These are phyloP conservation scores for Sylvilagus floridanus DNA, from an alignment of 2,797 vertebrate genomes.

Conservation along the genomic window DNA sequence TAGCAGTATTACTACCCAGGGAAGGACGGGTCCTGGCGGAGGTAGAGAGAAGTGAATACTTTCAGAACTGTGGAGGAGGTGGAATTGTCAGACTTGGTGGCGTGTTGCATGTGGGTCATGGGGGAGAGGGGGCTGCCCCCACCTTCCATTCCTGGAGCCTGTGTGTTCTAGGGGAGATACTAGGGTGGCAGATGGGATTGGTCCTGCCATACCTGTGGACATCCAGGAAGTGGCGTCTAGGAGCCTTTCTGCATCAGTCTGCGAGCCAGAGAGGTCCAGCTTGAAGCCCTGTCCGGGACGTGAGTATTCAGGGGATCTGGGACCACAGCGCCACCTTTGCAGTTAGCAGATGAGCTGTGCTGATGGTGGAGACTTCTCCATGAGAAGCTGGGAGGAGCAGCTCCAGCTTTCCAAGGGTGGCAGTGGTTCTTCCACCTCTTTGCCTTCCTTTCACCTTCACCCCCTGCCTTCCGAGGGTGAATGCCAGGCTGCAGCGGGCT, in stretches of 20 bases:
- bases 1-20: no score
- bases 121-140: no score
- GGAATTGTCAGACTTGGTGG: not conserved
- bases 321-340: not conserved
- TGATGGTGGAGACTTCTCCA: not conserved
- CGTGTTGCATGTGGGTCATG: not conserved
- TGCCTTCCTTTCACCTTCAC: not conserved
- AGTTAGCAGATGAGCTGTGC: not conserved
- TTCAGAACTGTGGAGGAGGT: not conserved
- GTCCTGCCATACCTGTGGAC: no score
- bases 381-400: not conserved
- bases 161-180: not conserved
- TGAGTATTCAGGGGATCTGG: accelerated
- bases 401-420: accelerated
- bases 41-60: not conserved
- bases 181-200: no score
- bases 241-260: not conserved
- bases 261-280: not conserved
- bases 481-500: accelerated
- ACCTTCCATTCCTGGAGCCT: not conserved
- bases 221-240: not conserved
- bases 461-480: not conserved
- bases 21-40: not conserved
- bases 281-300: not conserved
- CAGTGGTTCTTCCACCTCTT: no score